Conservation (phyloP, 2,113 vertebrate genomes). For the Cairina moschata region DNA sequence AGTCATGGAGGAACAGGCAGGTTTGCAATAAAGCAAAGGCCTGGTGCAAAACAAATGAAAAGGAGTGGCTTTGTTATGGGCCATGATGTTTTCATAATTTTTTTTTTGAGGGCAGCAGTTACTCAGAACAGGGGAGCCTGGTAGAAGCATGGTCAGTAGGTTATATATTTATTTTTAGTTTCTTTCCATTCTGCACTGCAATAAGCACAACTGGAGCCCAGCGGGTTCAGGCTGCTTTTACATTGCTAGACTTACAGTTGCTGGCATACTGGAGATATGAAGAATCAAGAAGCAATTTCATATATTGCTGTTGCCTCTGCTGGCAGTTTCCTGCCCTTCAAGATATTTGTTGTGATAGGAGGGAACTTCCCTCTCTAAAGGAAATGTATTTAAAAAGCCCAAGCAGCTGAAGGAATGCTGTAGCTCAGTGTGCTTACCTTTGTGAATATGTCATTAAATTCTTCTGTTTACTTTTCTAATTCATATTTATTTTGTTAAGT, state of each 20-base stretch:
- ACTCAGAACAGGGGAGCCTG: neutral
- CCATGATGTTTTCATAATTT: neutral
- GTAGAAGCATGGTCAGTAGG: neutral
- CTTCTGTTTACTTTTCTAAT: neutral
- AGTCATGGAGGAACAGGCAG: accelerated
- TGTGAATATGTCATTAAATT: neutral
- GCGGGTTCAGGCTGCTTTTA: neutral
- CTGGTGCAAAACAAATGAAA: neutral
- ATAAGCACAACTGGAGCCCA: conserved; percentile 19
- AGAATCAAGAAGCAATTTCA: conserved; percentile 59
- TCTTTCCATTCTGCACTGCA: neutral
- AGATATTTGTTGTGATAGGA: conserved; percentile 43
- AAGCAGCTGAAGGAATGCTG: neutral
- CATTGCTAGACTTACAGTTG: conserved; percentile 43
- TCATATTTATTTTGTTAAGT: neutral
- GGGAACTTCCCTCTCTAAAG: neutral
- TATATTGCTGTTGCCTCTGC: conserved; percentile 55
- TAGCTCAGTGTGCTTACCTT: neutral
- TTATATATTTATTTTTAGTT: neutral
- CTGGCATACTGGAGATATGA: conserved; percentile 43
- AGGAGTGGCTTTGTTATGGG: neutral
- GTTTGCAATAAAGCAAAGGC: neutral
- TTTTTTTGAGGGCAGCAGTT: neutral
- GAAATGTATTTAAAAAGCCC: neutral
- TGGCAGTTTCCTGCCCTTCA: conserved; percentile 39